Evolutionary conservation across 1,140 invertebrate species (phyloP), one percentile per base, ranked within the genome.

Genomic region (Papilio polyxenes): DNA sequence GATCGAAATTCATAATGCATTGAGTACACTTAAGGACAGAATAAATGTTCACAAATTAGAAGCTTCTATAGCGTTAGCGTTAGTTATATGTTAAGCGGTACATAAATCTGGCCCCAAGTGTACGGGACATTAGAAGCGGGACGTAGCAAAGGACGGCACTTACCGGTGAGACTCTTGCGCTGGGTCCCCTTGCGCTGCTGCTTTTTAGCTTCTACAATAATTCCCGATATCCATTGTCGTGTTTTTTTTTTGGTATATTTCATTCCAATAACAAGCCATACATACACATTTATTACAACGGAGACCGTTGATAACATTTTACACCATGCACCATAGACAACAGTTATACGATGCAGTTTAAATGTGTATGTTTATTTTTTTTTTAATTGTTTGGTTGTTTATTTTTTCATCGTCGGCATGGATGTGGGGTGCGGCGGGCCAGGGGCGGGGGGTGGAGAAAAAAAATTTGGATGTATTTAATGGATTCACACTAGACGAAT

Each of bases 131-230:
- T n/a, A 59, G 59, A 91, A 92, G 92, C 91, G 83, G 89, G 90
- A 86, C 84, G 83, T 89, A 93, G 92, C 91, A 87, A 87, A 91
- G 92, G 92, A 89, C 79, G 82, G 81, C 86, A 92, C 93, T 98
- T 97, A 98, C 97, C 97, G 96, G 97, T 96, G 95, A 97, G 95
- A 94, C 97, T 98, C 96, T 98, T 98, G 88, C 93, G 92, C 72
- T 93, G 92, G 65, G 87, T 87, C 85, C 86, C 91, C 96, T 97
- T 97, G 96, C 97, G 97, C 96, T 97, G 96, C 95, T 97, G 96
- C 96, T 98, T 98, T 97, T 98, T 98, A 96, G 97, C 97, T 96
- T 98, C 97, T 98, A 96, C 89, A 86, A 82, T 87, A 87, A 90
- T 91, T 89, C 82, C 80, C 83, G 75, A 31, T 59, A 84, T 79